These are phyloP conservation scores for Marisa cornuarietis DNA, from an alignment of 1,140 invertebrate genomes.

Conservation along the genomic window DNA sequence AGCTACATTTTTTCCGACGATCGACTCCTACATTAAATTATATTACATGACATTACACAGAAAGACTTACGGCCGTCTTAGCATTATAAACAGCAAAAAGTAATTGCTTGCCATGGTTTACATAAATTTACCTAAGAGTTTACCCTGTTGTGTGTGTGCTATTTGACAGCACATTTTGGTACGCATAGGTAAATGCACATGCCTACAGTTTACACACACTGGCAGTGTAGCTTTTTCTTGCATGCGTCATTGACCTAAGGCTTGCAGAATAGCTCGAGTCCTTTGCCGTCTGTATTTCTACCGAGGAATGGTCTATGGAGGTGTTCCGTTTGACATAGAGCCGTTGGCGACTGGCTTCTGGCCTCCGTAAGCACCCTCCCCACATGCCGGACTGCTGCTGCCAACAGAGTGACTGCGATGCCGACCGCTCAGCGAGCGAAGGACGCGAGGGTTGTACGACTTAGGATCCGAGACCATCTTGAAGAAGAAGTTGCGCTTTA, in stretches of 20 bases:
- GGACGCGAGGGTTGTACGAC: conserved; percentile 86
- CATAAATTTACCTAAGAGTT: neutral
- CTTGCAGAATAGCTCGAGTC: neutral
- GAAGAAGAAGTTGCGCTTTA: conserved; percentile 87
- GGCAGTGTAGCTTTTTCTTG: neutral
- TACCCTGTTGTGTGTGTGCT: neutral
- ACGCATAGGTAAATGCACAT: neutral
- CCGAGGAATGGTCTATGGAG: neutral
- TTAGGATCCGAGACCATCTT: conserved; percentile 95
- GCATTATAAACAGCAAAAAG: no score
- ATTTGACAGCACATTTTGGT: neutral
- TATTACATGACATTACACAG: no score
- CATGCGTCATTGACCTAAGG: neutral
- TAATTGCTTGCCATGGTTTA: no score
- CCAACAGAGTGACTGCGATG: conserved; percentile 18
- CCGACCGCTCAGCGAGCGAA: conserved; percentile 47
- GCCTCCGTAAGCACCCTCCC: conserved; percentile 11
- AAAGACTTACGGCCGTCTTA: no score
- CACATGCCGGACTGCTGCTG: conserved; percentile 14
- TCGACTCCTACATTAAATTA: no score
- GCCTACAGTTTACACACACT: neutral
- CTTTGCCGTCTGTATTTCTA: neutral
- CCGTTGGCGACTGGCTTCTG: conserved; percentile 9
- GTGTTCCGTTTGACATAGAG: conserved; percentile 1
- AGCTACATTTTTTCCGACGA: no score